Evolutionary conservation across 2,113 vertebrate genomes (phyloP).

Genomic region (Atlantisia rogersi): DNA sequence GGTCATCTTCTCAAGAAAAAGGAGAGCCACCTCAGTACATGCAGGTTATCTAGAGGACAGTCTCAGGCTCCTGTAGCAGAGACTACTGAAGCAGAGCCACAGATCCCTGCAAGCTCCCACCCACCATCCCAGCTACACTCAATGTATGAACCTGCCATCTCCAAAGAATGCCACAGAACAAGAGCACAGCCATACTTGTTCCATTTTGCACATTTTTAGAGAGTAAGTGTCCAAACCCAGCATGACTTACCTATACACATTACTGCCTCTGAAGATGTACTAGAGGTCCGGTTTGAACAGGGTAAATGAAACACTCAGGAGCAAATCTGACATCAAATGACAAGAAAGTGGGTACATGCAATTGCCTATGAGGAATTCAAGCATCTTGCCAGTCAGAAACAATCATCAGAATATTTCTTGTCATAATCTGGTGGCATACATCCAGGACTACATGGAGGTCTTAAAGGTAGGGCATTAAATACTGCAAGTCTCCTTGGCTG

Average conservation of each 20-base stretch:
- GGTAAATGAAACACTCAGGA: background rate
- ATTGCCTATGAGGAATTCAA: background rate
- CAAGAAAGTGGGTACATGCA: background rate
- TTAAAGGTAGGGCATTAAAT: background rate
- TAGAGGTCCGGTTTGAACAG: background rate
- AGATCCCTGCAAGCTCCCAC: background rate
- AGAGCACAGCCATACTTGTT: background rate
- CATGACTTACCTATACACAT: background rate
- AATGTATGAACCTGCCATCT: fast-evolving
- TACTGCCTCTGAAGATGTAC: background rate
- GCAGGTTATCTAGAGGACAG: background rate
- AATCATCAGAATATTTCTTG: background rate
- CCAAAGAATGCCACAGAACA: background rate
- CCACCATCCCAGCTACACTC: fast-evolving
- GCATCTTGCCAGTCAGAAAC: background rate
- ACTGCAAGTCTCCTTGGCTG: background rate
- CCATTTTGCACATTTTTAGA: background rate
- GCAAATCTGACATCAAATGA: background rate
- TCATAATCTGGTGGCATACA: background rate
- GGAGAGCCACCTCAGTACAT: background rate
- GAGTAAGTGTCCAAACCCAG: background rate
- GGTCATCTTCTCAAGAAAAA: background rate
- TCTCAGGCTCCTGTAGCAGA: background rate
- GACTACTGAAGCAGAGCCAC: background rate
- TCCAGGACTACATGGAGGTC: background rate